Evolutionary conservation across 2,888 invertebrate species (phyloP).

Genomic region (Hirtodrosophila confusa): DNA sequence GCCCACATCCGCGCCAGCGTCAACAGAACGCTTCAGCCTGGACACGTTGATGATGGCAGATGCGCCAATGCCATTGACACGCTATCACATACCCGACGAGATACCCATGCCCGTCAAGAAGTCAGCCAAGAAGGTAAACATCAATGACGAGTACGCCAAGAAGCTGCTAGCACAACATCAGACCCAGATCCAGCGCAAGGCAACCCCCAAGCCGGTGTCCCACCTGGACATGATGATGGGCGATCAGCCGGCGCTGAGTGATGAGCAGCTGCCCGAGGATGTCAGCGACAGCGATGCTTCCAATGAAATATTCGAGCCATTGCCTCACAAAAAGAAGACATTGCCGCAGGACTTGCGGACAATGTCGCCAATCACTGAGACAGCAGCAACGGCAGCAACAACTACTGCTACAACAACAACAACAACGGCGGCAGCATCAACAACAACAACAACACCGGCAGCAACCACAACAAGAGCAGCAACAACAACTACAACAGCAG

Average conservation of each 20-base stretch:
- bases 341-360: slow-evolving; percentile 78
- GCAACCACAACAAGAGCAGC: slow-evolving; percentile 18
- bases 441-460: slow-evolving; percentile 14
- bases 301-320: slow-evolving; percentile 81
- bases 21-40: slow-evolving; percentile 67
- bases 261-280: slow-evolving; percentile 61
- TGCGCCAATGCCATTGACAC: slow-evolving; percentile 51
- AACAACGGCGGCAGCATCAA: slow-evolving; percentile 16
- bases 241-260: slow-evolving; percentile 78
- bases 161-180: slow-evolving; percentile 34
- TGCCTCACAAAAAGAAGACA: slow-evolving; percentile 83
- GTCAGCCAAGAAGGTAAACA: slow-evolving; percentile 75
- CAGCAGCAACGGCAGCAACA: slow-evolving; percentile 11
- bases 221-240: slow-evolving; percentile 83
- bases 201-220: slow-evolving; percentile 15
- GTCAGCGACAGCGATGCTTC: slow-evolving; percentile 72
- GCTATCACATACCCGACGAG: slow-evolving; percentile 74
- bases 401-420: slow-evolving; percentile 10
- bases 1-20: slow-evolving; percentile 21
- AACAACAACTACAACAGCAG: slow-evolving; percentile 7
- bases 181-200: slow-evolving; percentile 23
- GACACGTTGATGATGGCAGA: slow-evolving; percentile 84
- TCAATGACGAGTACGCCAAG: slow-evolving; percentile 51
- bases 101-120: slow-evolving; percentile 82
- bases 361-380: slow-evolving; percentile 49